Percentiles rank a stretch among this genome's conserved stretches.
Evolutionary conservation across 2,888 invertebrate genomes (phyloP).

Genomic region (Drosophila algonquin): DNA sequence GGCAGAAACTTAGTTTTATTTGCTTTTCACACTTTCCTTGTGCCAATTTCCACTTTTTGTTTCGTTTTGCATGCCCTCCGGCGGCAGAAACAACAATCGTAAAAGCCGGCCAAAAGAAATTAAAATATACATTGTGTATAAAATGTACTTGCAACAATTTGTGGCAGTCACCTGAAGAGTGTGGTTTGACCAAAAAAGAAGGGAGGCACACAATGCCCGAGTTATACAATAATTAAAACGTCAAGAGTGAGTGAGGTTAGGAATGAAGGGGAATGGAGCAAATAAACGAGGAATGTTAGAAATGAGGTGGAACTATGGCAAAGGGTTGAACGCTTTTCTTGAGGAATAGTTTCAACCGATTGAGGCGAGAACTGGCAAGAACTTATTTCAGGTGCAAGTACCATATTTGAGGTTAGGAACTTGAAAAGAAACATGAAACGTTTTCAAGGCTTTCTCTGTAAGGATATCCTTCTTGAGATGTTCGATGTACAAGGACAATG

Average conservation of each 20-base stretch:
- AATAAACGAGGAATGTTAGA: not conserved
- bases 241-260: slow-evolving; percentile 28
- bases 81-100: slow-evolving; percentile 22
- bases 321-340: not conserved
- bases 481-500: too few relatives aligned
- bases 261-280: slow-evolving; percentile 37
- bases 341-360: not conserved
- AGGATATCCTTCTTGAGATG: too few relatives aligned
- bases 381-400: not conserved
- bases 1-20: slow-evolving; percentile 41
- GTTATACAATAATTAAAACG: not conserved
- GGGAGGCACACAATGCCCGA: not conserved
- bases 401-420: not conserved
- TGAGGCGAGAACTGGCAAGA: too few relatives aligned
- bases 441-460: not conserved
- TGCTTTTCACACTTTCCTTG: slow-evolving; percentile 78
- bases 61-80: slow-evolving; percentile 52
- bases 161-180: slow-evolving; percentile 1
- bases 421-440: not conserved
- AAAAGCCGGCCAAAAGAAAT: slow-evolving; percentile 60
- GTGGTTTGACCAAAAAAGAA: slow-evolving; percentile 16
- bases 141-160: slow-evolving; percentile 52
- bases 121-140: slow-evolving; percentile 42
- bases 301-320: not conserved
- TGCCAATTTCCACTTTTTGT: slow-evolving; percentile 72